Evolutionary conservation across 30 jellyfish, hydroid and myxozoan genomes (phyloP).

Genomic region (Cassiopea xamachana): DNA sequence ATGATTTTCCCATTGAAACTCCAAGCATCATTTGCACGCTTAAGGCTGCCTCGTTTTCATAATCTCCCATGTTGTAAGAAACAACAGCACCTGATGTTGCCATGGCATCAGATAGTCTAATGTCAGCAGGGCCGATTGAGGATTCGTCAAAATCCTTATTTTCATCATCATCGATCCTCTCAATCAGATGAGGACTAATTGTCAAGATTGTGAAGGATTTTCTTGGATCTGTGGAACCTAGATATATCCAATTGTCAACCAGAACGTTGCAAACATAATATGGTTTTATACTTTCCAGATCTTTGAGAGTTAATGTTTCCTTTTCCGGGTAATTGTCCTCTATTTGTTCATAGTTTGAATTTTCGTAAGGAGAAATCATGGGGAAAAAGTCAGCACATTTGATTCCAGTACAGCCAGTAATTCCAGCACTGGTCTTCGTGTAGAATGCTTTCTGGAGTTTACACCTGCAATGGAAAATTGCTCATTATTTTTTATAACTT

Average conservation of each 20-base stretch:
- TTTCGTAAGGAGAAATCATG: constrained; percentile 16
- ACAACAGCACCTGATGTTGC: constrained; percentile 87
- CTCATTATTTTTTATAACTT: background rate
- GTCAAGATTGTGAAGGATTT: constrained; percentile 60
- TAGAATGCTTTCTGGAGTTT: constrained; percentile 76
- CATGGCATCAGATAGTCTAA: constrained; percentile 80
- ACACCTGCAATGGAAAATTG: constrained; percentile 29
- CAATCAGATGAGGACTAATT: constrained; percentile 65
- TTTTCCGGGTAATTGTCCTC: background rate
- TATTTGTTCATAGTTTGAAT: constrained; percentile 24
- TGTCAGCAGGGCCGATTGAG: constrained; percentile 58
- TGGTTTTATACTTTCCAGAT: constrained; percentile 52
- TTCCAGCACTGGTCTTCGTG: constrained; percentile 71
- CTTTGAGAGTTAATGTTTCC: constrained; percentile 54
- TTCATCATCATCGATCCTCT: constrained; percentile 75
- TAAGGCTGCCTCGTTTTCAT: constrained; percentile 52
- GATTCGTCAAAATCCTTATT: constrained; percentile 59
- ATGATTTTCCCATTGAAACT: constrained; percentile 78
- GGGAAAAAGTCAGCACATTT: constrained; percentile 64
- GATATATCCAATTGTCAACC: constrained; percentile 78
- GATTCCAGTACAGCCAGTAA: constrained; percentile 77
- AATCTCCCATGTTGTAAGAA: constrained; percentile 75
- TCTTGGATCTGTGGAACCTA: constrained; percentile 6
- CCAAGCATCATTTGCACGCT: constrained; percentile 79
- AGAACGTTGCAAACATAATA: constrained; percentile 67